phyloP scores from a whole-genome alignment of 2,888 invertebrate genomes.

The Gisinianus flammeolus region DNA sequence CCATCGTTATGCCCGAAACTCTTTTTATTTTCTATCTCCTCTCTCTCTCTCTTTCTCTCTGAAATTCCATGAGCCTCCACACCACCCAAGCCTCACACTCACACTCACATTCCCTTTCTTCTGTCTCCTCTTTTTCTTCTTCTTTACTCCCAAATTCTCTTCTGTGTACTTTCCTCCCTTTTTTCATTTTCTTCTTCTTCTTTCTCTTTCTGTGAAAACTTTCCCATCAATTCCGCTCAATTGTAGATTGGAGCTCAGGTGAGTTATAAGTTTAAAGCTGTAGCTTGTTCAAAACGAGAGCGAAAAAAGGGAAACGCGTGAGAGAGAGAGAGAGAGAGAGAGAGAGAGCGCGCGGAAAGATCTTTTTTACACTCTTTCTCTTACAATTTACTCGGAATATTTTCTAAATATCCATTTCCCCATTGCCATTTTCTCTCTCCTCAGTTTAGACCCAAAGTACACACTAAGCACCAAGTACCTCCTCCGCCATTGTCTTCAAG shows the following conservation, averaged over 20 bases:
- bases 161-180: background rate
- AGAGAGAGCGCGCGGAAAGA: no score
- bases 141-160: background rate
- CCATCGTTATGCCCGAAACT: background rate
- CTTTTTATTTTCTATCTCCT: no score
- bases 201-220: background rate
- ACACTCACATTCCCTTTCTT: background rate
- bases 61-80: background rate
- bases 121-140: background rate
- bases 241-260: background rate
- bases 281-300: background rate
- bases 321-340: background rate
- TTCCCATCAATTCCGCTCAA: constrained; percentile 2
- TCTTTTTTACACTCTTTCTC: no score
- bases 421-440: background rate
- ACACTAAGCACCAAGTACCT: no score
- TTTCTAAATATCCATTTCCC: no score
- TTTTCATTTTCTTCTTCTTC: background rate
- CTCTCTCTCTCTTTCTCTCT: background rate
- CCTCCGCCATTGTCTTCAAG: no score
- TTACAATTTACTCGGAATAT: no score
- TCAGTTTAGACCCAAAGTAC: no score
- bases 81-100: no score
- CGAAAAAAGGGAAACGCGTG: background rate
- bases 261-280: no score